Evolutionary conservation across 2,113 vertebrate species (phyloP).

Genomic region (Colaptes auratus): DNA sequence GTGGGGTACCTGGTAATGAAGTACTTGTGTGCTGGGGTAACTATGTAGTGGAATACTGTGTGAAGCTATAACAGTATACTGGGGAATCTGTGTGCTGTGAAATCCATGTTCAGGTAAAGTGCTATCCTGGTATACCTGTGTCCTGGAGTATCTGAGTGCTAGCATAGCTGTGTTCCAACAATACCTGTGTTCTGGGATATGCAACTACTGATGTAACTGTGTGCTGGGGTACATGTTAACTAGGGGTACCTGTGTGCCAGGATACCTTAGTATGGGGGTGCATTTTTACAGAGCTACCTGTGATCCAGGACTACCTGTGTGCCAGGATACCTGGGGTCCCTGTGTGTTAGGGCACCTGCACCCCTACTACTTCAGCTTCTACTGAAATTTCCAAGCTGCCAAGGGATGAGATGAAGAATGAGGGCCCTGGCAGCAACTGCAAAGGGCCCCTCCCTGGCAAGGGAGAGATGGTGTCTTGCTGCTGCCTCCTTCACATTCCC

Average conservation of each 20-base stretch:
- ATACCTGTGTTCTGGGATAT: background rate
- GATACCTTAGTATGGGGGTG: background rate
- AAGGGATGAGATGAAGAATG: background rate
- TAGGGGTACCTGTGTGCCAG: too few relatives aligned
- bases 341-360: accelerated
- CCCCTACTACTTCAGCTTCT: accelerated
- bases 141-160: background rate
- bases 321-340: background rate
- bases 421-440: accelerated
- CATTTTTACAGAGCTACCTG: background rate
- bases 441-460: background rate
- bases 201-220: too few relatives aligned
- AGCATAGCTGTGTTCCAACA: too few relatives aligned
- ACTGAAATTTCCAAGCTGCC: background rate
- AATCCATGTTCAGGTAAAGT: too few relatives aligned
- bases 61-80: too few relatives aligned
- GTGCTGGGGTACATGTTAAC: background rate
- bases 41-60: too few relatives aligned
- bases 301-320: too few relatives aligned
- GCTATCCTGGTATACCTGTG: too few relatives aligned
- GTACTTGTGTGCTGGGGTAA: background rate
- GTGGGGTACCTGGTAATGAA: background rate
- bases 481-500: background rate
- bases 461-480: accelerated
- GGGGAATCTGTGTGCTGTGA: too few relatives aligned